Evolutionary conservation across 1,140 invertebrate species (phyloP), one percentile per base, ranked within the genome.

Genomic region (Dendroctonus valens): DNA sequence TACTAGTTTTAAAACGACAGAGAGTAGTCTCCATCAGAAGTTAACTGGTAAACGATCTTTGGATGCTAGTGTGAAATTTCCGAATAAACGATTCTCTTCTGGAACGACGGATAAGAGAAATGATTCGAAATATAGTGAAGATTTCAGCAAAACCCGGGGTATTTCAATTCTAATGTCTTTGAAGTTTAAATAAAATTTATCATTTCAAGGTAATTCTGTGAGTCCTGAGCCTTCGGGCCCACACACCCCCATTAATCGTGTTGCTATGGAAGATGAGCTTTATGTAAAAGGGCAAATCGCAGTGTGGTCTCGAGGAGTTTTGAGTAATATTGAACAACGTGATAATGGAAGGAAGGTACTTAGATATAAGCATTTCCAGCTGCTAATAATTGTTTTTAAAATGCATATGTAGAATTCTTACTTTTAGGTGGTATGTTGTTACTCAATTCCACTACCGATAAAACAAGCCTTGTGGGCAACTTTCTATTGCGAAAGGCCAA

Each of bases 281-380:
- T 97, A 94, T 82, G 87, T 93, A 8, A 89, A 87, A 69, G 92
- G 89, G 6, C 86, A 89, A 74, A 90, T 91, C 15, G 92, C 91
- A 14, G 85, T 96, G 26, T 94, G 92, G 87, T 86, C 85, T 4
- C 85, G 84, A 81, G 87, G 87, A 78, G 44, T 85, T 76, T 65
- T 80, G 70, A 64, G 79, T 73, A 68, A 81, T 79, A 72, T 60
- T 77, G 15, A 78, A 75, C 39, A 77, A 76, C 11, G 72, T 76
- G 38, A 83, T 39, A 73, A 82, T 70, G 79, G 80, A 39, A 76
- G 82, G 65, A 80, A 82, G 72, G 83, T 67, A 59, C 9, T 5
- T 49, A 48, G 6, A 55, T 64, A 55, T 50, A 41, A 50, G 8
- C 41, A 15, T 41, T 9, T 49, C 4, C 9, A 60, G 26, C 9